Base-by-base conservation (phyloP, 64 coral and sea anemone genomes). In the Montipora cactus region DNA sequence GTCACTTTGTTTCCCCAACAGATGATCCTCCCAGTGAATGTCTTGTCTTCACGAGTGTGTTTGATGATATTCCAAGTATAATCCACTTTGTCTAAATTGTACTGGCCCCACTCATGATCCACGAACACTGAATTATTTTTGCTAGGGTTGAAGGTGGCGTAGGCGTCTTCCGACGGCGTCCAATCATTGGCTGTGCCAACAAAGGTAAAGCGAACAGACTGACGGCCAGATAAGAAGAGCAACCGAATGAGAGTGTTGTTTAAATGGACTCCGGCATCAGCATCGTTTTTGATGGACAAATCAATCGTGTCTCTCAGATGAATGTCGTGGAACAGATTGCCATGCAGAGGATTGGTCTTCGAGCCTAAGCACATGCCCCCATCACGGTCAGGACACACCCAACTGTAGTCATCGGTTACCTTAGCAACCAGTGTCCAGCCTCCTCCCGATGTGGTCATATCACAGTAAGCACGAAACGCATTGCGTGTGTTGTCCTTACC, bases 61-160 rank as follows among this genome's bases (percentile, higher is more conserved):
- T 84, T 88, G 44, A 99, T 94, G n/a, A 99, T 94, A 55, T 99
- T 99, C 98, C 98, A 99, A 20, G 98, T 99, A 53, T 99, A 99
- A 59, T 96, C 98, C 28, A 91, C 82, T 11, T 94, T 89, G 8
- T 92, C 84, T 16, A 90, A 84, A 47, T 90, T 95, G 47, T 95
- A 96, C 48, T 90, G 92, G 5, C 84, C 93, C 95, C 95, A 99
- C 21, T 84, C 74, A 6, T 87, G 88, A 37, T 96, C 98, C 50
- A 99, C 78, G 53, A 99, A 99, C 87, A 99, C 37, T 23, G 80
- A 81, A 75, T 99, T 99, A 21, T 64, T 81, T 87, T 91, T 90
- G 73, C 89, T 95, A 4, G 95, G 92, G 76, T 96, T 93, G 76
- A 99, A 99, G 8, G 94, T 92, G 15, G 98, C 98, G 74, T 99